phyloP scores from a whole-genome alignment of 53 echinoderm and acorn worm genomes.

The Arbacia lixula region DNA sequence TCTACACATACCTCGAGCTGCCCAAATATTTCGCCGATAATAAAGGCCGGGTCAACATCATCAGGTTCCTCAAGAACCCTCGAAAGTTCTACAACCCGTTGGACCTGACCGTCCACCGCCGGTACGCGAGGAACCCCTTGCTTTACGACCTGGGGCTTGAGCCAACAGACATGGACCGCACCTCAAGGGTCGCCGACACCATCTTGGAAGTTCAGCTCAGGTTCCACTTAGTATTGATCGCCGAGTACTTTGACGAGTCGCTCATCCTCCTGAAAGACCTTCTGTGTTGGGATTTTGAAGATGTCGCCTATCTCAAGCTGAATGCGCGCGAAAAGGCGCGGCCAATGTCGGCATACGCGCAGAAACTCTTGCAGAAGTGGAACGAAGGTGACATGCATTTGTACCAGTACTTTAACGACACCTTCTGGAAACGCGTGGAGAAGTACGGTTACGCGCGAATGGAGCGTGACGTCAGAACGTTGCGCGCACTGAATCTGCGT shows the following conservation, averaged over 20 bases:
- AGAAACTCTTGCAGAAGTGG: slow-evolving; percentile 48
- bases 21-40: slow-evolving; percentile 10
- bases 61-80: slow-evolving; percentile 29
- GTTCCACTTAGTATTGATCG: slow-evolving; percentile 65
- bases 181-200: slow-evolving; percentile 14
- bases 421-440: slow-evolving; percentile 57
- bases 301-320: slow-evolving; percentile 61
- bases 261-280: slow-evolving; percentile 63
- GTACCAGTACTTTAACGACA: slow-evolving; percentile 63
- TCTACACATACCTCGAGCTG: slow-evolving; percentile 53
- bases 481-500: slow-evolving; percentile 43
- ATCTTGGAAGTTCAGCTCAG: slow-evolving; percentile 52
- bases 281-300: slow-evolving; percentile 64
- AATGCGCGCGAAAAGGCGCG: slow-evolving; percentile 63
- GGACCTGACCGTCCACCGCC: slow-evolving; percentile 28
- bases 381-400: slow-evolving; percentile 64
- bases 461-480: slow-evolving; percentile 34
- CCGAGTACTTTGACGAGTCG: slow-evolving; percentile 76
- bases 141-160: slow-evolving; percentile 57
- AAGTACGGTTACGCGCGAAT: slow-evolving; percentile 51
- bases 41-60: not conserved
- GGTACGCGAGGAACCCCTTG: slow-evolving; percentile 47
- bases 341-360: slow-evolving; percentile 1
- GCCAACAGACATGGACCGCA: slow-evolving; percentile 36
- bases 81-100: slow-evolving; percentile 19